Base-by-base conservation (phyloP, 2,113 vertebrate species). In the Apodemus sylvaticus region DNA sequence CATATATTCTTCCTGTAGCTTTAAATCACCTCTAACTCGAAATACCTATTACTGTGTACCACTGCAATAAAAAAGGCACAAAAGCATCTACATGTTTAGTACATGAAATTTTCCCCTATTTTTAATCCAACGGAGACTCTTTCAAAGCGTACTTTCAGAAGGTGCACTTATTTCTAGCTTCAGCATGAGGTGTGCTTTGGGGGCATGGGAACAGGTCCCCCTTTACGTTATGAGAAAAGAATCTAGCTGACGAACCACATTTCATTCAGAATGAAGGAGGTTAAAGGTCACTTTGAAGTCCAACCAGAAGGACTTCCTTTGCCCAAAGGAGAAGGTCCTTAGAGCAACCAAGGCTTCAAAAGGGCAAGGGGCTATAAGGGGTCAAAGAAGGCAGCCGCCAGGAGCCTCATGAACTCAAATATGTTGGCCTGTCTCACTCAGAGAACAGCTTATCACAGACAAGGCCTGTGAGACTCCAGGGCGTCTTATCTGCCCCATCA, bases 351-450 rank as follows among this genome's bases (percentile, higher is more conserved):
- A 29, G 53, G 60, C 12, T 10, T 73, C 31, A 42, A 55, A 6
- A 0, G 1, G 22, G 22, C 11, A 19, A 55, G 6, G 29, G 51
- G 42, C 24, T 4, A 6, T 0, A 3, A 39, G 14, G 29, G 42
- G 26, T 16, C 31, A 53, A 45, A 34, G 39, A 12, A 51, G 36
- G 85, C 7, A 24, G 64, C 62, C n/a, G 74, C 24, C 19, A 16
- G 39, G 36, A 60, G 48, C 7, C 4, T 13, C 2, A 0, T 36
- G 0, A 3, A 29, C 77, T 58, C 53, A 26, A 39, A 0, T 3
- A 5, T 8, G 48, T 58, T 34, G 2, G 76, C 2, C 36, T 2
- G 34, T 45, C 45, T 1, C 36, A 3, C 1, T 14, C 42, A 66
- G 58, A 76, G 8, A 70, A 26, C 22, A 51, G 53, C 7, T 24